These are phyloP conservation scores for Novumbra hubbsi DNA, from an alignment of 2,797 vertebrate genomes.

Conservation along the genomic window DNA sequence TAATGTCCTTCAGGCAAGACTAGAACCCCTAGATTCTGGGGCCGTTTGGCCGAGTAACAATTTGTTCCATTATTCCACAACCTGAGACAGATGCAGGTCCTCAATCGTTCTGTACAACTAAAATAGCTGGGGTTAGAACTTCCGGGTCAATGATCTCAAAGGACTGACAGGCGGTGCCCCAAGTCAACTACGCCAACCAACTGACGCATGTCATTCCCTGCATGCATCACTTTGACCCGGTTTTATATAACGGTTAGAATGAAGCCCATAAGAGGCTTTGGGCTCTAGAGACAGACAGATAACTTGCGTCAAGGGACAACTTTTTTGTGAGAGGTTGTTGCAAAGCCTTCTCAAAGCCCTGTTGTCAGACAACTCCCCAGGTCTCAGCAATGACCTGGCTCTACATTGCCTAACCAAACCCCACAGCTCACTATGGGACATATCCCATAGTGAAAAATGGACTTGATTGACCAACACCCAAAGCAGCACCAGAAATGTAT, in stretches of 20 bases:
- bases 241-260: not conserved
- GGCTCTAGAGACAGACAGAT: not conserved
- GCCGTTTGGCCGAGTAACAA: not conserved
- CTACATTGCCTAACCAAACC: not conserved
- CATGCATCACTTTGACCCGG: not conserved
- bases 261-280: not conserved
- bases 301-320: not conserved
- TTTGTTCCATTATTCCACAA: not conserved
- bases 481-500: not conserved
- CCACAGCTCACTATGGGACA: not conserved
- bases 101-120: not conserved
- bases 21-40: not conserved
- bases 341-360: slow-evolving; percentile 4
- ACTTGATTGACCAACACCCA: not conserved
- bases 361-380: slow-evolving; percentile 3
- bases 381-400: not conserved
- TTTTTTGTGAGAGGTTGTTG: not conserved
- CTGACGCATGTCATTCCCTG: not conserved
- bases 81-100: not conserved
- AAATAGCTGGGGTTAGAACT: not conserved
- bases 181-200: not conserved
- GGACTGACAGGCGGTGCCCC: not conserved
- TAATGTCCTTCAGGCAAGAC: not conserved
- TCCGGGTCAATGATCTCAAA: not conserved
- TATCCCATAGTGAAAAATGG: not conserved